Base-by-base conservation (phyloP, 2,113 vertebrate genomes). In the Xenotilapia leptura region DNA sequence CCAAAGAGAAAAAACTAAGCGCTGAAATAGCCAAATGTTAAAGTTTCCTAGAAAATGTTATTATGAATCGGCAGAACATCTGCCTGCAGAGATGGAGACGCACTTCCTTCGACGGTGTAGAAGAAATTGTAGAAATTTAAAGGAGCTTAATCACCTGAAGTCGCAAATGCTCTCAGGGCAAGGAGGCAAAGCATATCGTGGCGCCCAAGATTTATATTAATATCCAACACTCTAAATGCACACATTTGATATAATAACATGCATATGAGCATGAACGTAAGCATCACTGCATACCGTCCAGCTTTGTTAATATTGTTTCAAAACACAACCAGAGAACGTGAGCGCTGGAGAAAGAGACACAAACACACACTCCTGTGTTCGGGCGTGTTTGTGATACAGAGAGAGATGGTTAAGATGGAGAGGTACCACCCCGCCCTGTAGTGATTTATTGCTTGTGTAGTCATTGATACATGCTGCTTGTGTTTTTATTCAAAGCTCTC, bases 401-500 rank as follows among this genome's bases (percentile, higher is more conserved):
- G 38, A 14, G 65, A 9, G 36, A 31, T 12, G 23, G 54, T 21
- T 38, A 26, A 53, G 51, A 65, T 8, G 56, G 79, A 11, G 26
- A 38, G 21, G 40, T 51, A 13, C 49, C 21, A 31, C 65, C 75
- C 5, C 8, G 58, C 58, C 55, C 21, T 80, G 70, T 51, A 54
- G 47, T 85, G 83, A 88, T 86, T 89, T 79, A 87, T 82, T 23
- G 6, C 36, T 9, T 45, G 31, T 89, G 56, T 83, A 83, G 81
- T 87, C 85, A 89, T 14, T 73, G 77, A 87, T 75, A 86, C 79
- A 79, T 8, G 4, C 86, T 10, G 3, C 81, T 62, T 5, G 2
- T 81, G 81, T 88, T 92, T 90, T 89, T 47, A 88, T 86, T 82
- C 73, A 60, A 38, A 68, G 14, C 80, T 68, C 23, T 58, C 47